A percentile compares a stretch with the other conserved stretches of the same genome.
phyloP scores from a whole-genome alignment of 2,888 invertebrate species.

The Nymphalis c-album region DNA sequence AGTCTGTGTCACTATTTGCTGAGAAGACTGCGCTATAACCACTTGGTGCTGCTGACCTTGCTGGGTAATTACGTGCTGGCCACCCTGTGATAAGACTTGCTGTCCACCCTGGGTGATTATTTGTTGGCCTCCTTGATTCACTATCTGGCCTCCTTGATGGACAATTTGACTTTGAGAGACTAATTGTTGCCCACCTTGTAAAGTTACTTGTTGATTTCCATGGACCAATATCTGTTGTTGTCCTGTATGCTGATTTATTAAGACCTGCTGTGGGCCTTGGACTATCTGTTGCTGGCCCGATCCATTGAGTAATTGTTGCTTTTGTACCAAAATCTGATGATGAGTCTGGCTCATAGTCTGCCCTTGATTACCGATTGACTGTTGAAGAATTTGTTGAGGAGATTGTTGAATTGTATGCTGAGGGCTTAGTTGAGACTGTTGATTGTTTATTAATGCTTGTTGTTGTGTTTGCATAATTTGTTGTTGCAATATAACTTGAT shows the following conservation, averaged over 20 bases:
- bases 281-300: conserved; percentile 78
- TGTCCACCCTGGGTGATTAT: conserved; percentile 70
- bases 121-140: conserved; percentile 73
- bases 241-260: conserved; percentile 74
- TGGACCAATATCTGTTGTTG: conserved; percentile 78
- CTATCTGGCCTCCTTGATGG: conserved; percentile 73
- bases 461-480: conserved; percentile 81
- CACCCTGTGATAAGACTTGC: conserved; percentile 74
- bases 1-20: conserved; percentile 75
- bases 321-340: conserved; percentile 76
- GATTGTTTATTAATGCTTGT: conserved; percentile 71
- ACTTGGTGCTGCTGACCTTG: conserved; percentile 77
- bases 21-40: conserved; percentile 73
- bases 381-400: conserved; percentile 83
- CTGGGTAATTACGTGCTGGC: conserved; percentile 75
- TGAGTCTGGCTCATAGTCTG: conserved; percentile 76
- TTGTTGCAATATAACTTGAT: conserved; percentile 80
- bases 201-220: conserved; percentile 75
- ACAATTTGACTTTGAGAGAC: conserved; percentile 76
- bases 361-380: conserved; percentile 79
- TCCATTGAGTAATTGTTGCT: conserved; percentile 82
- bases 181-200: conserved; percentile 74
- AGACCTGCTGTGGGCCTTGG: conserved; percentile 78
- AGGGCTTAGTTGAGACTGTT: conserved; percentile 75
- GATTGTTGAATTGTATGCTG: conserved; percentile 79